Evolutionary conservation across 1,140 invertebrate genomes (phyloP), one percentile per base, ranked within the genome.

Genomic region (Leptinotarsa texana): DNA sequence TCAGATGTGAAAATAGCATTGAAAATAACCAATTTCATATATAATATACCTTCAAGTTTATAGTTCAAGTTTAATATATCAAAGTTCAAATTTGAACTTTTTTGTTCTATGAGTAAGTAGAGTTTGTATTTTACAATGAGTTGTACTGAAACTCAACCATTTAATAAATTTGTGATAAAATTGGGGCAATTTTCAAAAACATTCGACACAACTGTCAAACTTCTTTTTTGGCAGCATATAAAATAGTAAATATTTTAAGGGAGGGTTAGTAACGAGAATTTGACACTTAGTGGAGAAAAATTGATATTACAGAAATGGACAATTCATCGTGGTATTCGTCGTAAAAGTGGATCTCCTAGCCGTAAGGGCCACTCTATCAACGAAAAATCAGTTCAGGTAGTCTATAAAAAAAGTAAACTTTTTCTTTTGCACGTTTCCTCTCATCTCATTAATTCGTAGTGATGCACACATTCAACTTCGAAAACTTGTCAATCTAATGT

Each of bases 291-390:
- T 72, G 70, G 27, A 62, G n/a, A 74, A 22, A 68, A 63, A 69
- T 74, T 74, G 63, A n/a, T 80, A 85, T 89, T 88, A 84, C 90
- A 92, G 92, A 93, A 92, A 90, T 92, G 92, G 92, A 92, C 89
- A 86, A 90, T 91, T 87, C 91, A 92, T 86, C 90, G 91, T 82
- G 92, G 91, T 87, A 91, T 92, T 83, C 89, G 91, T 82, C 91
- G 92, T 86, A 91, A 91, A 87, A 91, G 90, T 86, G 89, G 89
- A 85, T 89, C 89, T 82, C 87, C 89, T 82, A 65, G 21, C 21
- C 2, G 22, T 21, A 65, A 13, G 22, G 63, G 15, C 21, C 63
- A 65, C 4, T 24, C 13, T 22, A 5, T 21, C 63, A 65, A 57
- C 13, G n/a, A 57, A 18, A 79, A 79, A 76, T 73, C 75, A 73